Percentiles rank a stretch among this genome's conserved stretches.
These are phyloP conservation scores for Drosophila orena DNA, from an alignment of 1,140 invertebrate genomes.

Conservation along the genomic window DNA sequence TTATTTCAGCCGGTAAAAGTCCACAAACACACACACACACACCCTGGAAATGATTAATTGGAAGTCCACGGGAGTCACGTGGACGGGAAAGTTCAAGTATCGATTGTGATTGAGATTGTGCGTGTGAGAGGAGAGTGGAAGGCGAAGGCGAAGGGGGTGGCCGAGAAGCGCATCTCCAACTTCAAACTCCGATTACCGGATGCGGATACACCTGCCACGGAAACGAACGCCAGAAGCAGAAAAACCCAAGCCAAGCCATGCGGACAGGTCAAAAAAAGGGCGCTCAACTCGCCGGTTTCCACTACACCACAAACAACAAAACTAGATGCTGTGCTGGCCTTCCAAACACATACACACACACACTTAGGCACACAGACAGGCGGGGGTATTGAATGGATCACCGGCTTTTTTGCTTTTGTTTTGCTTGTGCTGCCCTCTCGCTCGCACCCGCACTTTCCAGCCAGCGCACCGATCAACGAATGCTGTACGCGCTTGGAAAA, in stretches of 20 bases:
- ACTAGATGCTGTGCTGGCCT: slow-evolving; percentile 71
- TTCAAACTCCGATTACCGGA: slow-evolving; percentile 17
- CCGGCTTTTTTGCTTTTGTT: slow-evolving; percentile 79
- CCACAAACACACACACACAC: slow-evolving; percentile 18
- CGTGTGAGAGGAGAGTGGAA: background rate
- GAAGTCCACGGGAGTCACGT: slow-evolving; percentile 55
- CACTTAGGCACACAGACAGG: background rate
- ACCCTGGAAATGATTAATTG: slow-evolving; percentile 58
- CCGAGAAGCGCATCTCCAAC: slow-evolving; percentile 16
- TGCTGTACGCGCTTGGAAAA: slow-evolving; percentile 47
- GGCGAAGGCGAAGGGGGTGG: background rate
- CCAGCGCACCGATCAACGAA: slow-evolving; percentile 35
- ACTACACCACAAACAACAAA: slow-evolving; percentile 17
- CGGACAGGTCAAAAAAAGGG: slow-evolving; percentile 76
- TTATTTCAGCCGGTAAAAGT: slow-evolving; percentile 40
- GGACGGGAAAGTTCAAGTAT: slow-evolving; percentile 63
- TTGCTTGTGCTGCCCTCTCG: slow-evolving; percentile 66
- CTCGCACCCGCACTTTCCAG: slow-evolving; percentile 53
- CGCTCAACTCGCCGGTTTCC: slow-evolving; percentile 73
- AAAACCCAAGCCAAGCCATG: slow-evolving; percentile 65
- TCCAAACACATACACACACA: slow-evolving; percentile 36
- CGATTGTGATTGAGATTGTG: slow-evolving; percentile 33
- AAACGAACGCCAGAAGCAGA: slow-evolving; percentile 20
- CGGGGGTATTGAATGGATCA: slow-evolving; percentile 67
- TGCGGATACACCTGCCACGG: slow-evolving; percentile 57